A percentile compares a stretch with the other conserved stretches of the same genome.
phyloP scores from a whole-genome alignment of 2,888 invertebrate genomes.

The Drosophila testacea region DNA sequence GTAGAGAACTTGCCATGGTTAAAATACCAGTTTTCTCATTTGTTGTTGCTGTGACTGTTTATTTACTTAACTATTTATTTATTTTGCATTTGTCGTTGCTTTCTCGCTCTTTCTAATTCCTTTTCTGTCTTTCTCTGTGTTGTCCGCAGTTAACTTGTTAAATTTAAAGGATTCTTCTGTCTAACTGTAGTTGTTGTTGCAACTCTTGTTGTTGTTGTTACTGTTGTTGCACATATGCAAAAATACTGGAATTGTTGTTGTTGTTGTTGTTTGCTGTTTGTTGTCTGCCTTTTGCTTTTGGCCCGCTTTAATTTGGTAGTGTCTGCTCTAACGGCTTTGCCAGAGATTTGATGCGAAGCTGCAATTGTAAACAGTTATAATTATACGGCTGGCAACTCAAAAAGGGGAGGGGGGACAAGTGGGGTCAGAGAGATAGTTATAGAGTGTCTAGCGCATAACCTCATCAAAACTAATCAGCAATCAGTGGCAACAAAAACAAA shows the following conservation, averaged over 20 bases:
- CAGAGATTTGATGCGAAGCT: constrained; percentile 46
- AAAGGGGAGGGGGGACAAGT: neutral
- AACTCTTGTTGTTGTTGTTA: constrained; percentile 2
- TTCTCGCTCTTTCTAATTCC: neutral
- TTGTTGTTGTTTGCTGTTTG: constrained; percentile 12
- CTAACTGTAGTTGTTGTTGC: constrained; percentile 20
- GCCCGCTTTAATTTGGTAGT: constrained; percentile 50
- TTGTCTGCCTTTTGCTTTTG: constrained; percentile 23
- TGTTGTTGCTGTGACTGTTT: constrained; percentile 31
- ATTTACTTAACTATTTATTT: constrained; percentile 66
- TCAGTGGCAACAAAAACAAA: constrained; percentile 53
- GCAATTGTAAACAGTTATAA: constrained; percentile 65
- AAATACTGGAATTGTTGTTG: constrained; percentile 18
- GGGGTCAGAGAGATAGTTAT: constrained; percentile 23
- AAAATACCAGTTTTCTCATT: constrained; percentile 25
- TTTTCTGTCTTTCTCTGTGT: neutral
- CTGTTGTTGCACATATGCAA: constrained; percentile 9
- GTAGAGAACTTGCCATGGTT: constrained; percentile 3
- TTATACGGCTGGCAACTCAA: constrained; percentile 34
- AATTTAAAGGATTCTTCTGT: constrained; percentile 46
- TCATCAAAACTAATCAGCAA: constrained; percentile 73
- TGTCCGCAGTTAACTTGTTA: constrained; percentile 39
- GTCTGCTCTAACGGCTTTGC: constrained; percentile 45
- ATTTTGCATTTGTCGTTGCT: constrained; percentile 47
- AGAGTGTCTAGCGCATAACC: constrained; percentile 43